Base-by-base conservation (phyloP, 2,797 vertebrate genomes). In the Enteromius fasciolatus region DNA sequence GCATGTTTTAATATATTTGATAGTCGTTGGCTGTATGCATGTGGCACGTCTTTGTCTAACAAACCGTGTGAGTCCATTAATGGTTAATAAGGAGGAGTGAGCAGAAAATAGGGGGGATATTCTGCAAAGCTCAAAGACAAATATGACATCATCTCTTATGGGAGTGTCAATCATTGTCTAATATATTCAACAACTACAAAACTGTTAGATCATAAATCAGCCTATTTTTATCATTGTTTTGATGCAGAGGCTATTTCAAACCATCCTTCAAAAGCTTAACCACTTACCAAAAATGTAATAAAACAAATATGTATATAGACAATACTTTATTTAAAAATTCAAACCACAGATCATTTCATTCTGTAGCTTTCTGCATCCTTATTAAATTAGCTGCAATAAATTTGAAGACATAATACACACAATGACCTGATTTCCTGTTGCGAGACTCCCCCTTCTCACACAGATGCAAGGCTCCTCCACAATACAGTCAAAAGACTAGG, bases 101-200 rank as follows among this genome's bases (percentile, higher is more conserved):
- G 59, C 48, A 64, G 68, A 72, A 36, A 87, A 69, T 72, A 50
- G 81, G 76, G 72, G 57, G 66, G 73, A 85, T 64, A 86, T 70
- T 84, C 75, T 77, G 76, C 67, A 74, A 61, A 69, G n/a, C 77
- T 73, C 61, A 82, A 63, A 73, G 59, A 72, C 76, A 82, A 69
- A 80, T 18, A 85, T 89, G 87, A 89, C 86, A 86, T 88, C 87
- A 90, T 85, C 23, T 36, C 81, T 41, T 80, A 84, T 83, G 80
- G 87, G 86, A 69, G 75, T 87, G 63, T 82, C 73, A 41, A 61
- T 80, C 75, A 61, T 75, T 81, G 66, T 85, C 76, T 72, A 36
- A 18, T 82, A 20, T 76, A 69, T 76, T 69, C 48, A 76, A 18
- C 36, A 76, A 67, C 23, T 68, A 68, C 44, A 82, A 66, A 66